Evolutionary conservation across 1,140 invertebrate species (phyloP), one percentile per base, ranked within the genome.

Genomic region (Drosophila ambigua): DNA sequence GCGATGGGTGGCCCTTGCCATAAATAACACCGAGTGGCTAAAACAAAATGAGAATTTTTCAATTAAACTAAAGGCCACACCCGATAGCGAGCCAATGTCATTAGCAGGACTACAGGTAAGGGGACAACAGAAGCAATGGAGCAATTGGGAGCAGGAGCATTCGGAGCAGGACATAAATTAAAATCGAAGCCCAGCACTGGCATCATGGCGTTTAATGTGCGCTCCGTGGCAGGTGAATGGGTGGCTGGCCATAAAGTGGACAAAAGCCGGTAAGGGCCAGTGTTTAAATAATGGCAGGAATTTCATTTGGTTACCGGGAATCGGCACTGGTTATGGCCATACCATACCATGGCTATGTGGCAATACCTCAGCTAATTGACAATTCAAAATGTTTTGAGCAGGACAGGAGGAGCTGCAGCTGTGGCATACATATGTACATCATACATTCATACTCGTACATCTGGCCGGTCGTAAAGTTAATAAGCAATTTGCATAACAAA

Each of bases 401-500:
- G 55, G 73, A 74, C 77, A 74, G 58, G 50, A 60, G 72, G 61
- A 67, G 59, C 35, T 5, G 35, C 11, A 13, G 11, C 35, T 39
- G 26, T 5, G 6, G 6, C 6, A 28, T 28, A 28, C 26, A 28
- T 28, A 28, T 6, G 7, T 28, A 0, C 23, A 24, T 24, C 26
- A 28, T 28, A 0, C 23, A 24, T 24, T 4, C 23, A 24, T 24
- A 24, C 23, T 4, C 2, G 23, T 24, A 24, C 23, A 24, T 24
- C 28, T 43, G 52, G 48, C 49, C 59, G 69, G 85, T 66, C 81
- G 82, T 87, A 90, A 90, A 90, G 87, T 79, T 90, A 90, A 90
- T 90, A 87, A 81, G 81, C 75, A 90, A 90, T 90, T 90, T 90
- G 85, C 85, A 90, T 90, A 87, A 90, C 81, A 90, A 90, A 90